Percentiles rank a stretch among this genome's conserved stretches.
Evolutionary conservation across 2,113 vertebrate species (phyloP).

Genomic region (Myrmophylax atrothorax): DNA sequence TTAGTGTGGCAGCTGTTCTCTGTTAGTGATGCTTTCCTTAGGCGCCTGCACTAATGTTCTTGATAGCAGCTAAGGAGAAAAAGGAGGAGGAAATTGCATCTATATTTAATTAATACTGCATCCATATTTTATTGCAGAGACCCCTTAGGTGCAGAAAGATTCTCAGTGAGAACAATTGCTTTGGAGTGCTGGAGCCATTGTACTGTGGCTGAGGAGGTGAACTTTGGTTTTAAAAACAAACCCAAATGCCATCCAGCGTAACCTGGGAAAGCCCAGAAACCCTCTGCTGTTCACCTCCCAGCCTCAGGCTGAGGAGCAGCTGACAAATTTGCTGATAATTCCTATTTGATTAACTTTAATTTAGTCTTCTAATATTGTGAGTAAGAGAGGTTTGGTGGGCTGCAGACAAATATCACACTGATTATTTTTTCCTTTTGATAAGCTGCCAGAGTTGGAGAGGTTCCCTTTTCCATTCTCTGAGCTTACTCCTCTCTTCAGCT

Average conservation of each 20-base stretch:
- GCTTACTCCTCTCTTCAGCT: background rate
- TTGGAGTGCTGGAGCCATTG: background rate
- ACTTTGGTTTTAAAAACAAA: background rate
- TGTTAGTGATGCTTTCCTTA: conserved; percentile 24
- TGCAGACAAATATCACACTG: background rate
- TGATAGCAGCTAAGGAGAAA: conserved; percentile 45
- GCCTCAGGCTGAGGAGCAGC: background rate
- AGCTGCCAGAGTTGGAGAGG: background rate
- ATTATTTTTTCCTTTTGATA: conserved; percentile 36
- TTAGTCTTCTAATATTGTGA: background rate
- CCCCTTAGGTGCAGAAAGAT: conserved; percentile 37
- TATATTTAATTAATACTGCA: conserved; percentile 64
- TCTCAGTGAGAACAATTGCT: conserved; percentile 16
- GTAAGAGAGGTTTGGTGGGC: background rate
- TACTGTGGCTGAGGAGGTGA: background rate
- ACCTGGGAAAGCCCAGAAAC: background rate
- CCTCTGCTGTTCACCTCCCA: background rate
- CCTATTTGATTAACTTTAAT: conserved; percentile 16
- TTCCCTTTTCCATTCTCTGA: background rate
- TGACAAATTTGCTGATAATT: conserved; percentile 6
- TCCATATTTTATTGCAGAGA: conserved; percentile 61
- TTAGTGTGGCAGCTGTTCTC: conserved; percentile 41
- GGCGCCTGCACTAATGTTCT: conserved; percentile 42
- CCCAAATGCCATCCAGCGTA: background rate
- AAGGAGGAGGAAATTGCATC: conserved; percentile 58